A percentile compares a stretch with the other conserved stretches of the same genome.
These are phyloP conservation scores for Gymnobelideus leadbeateri DNA, from an alignment of 2,113 vertebrate genomes.

Conservation along the genomic window DNA sequence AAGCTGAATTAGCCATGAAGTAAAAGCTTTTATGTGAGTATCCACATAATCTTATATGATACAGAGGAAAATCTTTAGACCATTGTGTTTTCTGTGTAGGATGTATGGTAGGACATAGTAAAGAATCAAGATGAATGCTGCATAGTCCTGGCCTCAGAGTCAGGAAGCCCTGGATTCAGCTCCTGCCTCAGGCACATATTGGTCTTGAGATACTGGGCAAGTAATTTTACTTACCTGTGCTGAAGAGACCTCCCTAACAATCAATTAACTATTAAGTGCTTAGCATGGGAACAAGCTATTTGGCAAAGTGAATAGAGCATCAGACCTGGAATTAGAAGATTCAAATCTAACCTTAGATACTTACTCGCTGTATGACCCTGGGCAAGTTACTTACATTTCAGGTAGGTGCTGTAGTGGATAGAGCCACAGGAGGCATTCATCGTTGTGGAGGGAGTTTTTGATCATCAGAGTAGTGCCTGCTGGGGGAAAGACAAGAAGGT, in stretches of 20 bases:
- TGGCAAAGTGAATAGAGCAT: not conserved
- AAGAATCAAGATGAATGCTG: not conserved
- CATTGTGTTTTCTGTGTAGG: not conserved
- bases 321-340: not conserved
- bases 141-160: not conserved
- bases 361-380: not conserved
- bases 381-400: not conserved
- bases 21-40: not conserved
- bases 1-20: not conserved
- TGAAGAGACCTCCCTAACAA: not conserved
- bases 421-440: not conserved
- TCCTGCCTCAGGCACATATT: not conserved
- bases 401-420: not conserved
- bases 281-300: not conserved
- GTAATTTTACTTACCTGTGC: not conserved
- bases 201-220: not conserved
- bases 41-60: not conserved
- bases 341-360: not conserved
- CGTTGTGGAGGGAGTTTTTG: not conserved
- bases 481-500: not conserved
- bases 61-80: not conserved
- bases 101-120: not conserved
- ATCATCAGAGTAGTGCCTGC: not conserved
- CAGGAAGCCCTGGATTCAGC: not conserved
- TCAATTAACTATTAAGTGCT: not conserved